These are phyloP conservation scores for Sisyra terminalis DNA, from an alignment of 2,888 invertebrate species.

Conservation along the genomic window DNA sequence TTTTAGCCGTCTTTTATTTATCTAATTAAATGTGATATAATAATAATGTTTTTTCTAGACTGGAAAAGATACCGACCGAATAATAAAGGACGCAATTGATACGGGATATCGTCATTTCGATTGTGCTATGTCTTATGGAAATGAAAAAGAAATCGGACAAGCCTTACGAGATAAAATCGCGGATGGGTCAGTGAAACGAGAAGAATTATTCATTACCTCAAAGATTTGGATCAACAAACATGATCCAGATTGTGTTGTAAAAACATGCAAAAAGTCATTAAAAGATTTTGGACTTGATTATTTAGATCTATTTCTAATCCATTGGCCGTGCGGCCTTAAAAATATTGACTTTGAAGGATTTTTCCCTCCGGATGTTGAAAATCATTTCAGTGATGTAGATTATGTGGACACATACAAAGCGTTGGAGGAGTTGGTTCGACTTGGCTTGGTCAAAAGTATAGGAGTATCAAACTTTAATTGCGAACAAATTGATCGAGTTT, in stretches of 20 bases:
- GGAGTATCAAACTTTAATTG: constrained; percentile 65
- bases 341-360: background rate
- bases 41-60: too few relatives aligned
- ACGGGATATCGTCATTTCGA: constrained; percentile 69
- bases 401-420: constrained; percentile 51
- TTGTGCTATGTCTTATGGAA: constrained; percentile 55
- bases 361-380: background rate
- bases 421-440: constrained; percentile 45
- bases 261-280: constrained; percentile 26
- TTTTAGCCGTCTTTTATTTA: too few relatives aligned
- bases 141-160: constrained; percentile 58
- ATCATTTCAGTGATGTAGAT: constrained; percentile 34
- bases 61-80: constrained; percentile 25
- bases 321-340: constrained; percentile 26
- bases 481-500: constrained; percentile 43
- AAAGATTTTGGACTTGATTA: constrained; percentile 32
- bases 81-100: constrained; percentile 58
- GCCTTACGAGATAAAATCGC: constrained; percentile 46
- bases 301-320: constrained; percentile 37
- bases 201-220: constrained; percentile 55
- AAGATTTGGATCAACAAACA: constrained; percentile 88
- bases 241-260: constrained; percentile 36
- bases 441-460: constrained; percentile 46
- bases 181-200: constrained; percentile 51
- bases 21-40: too few relatives aligned